Percentiles rank a stretch among this genome's conserved stretches.
Conservation (phyloP, 2,888 invertebrate genomes). For the Synergus laeviventris region DNA sequence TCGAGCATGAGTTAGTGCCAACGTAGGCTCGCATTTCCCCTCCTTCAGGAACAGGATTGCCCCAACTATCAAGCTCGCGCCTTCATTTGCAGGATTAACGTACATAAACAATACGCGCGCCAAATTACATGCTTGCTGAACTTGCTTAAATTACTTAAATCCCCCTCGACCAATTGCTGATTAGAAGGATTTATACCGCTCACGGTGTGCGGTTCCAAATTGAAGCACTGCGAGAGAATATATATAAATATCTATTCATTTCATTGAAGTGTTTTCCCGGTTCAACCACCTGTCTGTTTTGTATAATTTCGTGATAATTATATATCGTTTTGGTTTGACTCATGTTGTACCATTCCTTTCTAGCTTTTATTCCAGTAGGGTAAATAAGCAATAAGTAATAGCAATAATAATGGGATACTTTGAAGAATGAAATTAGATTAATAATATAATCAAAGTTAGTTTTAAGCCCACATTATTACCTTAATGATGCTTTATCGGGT, state of each 20-base stretch:
- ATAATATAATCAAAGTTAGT: neutral
- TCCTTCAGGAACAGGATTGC: slow-evolving; percentile 31
- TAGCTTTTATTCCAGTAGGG: neutral
- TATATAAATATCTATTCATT: neutral
- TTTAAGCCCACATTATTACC: slow-evolving; percentile 6
- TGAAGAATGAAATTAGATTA: too few relatives aligned
- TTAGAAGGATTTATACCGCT: slow-evolving; percentile 40
- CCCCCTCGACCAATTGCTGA: slow-evolving; percentile 35
- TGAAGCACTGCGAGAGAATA: neutral
- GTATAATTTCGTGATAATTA: neutral
- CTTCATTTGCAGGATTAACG: slow-evolving; percentile 61
- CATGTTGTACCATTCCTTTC: too few relatives aligned
- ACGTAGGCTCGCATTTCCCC: slow-evolving; percentile 43
- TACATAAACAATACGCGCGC: slow-evolving; percentile 56
- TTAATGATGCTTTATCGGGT: slow-evolving; percentile 31
- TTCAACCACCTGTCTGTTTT: neutral
- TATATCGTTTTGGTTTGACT: too few relatives aligned
- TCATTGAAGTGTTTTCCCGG: neutral
- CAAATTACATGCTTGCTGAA: slow-evolving; percentile 57
- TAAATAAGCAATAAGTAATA: neutral
- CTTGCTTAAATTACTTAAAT: slow-evolving; percentile 34
- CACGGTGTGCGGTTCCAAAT: neutral
- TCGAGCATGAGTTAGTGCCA: slow-evolving; percentile 63
- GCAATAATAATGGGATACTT: neutral
- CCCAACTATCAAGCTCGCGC: slow-evolving; percentile 14